Percentiles rank a stretch among this genome's conserved stretches.
These are phyloP conservation scores for Coreoperca whiteheadi DNA, from an alignment of 2,113 vertebrate species.

Conservation along the genomic window DNA sequence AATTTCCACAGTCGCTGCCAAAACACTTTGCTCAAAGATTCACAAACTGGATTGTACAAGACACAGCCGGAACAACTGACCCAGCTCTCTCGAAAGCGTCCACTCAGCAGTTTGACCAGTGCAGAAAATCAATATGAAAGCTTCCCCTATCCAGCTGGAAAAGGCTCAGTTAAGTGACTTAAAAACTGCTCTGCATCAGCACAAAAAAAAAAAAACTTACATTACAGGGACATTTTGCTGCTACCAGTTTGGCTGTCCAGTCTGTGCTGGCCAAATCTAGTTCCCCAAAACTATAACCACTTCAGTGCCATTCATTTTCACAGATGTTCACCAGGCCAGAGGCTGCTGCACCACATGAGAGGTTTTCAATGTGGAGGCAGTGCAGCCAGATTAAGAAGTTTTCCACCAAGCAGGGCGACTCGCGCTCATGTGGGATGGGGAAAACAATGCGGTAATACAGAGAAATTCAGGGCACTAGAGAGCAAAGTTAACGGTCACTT, in stretches of 20 bases:
- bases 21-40: slow-evolving; percentile 8
- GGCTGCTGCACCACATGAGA: neutral
- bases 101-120: slow-evolving; percentile 21
- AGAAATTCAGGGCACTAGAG: too few relatives aligned
- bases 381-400: neutral
- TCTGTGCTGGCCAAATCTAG: neutral
- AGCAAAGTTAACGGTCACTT: too few relatives aligned
- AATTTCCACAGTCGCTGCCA: slow-evolving; percentile 11
- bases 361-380: neutral
- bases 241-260: neutral
- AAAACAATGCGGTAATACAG: neutral
- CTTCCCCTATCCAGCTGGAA: slow-evolving; percentile 7
- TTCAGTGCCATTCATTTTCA: neutral
- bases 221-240: slow-evolving; percentile 6
- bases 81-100: slow-evolving; percentile 4
- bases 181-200: neutral
- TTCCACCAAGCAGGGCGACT: neutral
- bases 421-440: neutral
- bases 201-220: too few relatives aligned
- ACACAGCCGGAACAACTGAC: slow-evolving; percentile 22
- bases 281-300: neutral
- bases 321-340: neutral
- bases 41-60: slow-evolving; percentile 11
- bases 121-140: slow-evolving; percentile 45
- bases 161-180: neutral